Base-by-base conservation (phyloP, 2,888 invertebrate species). In the Lasioglossum marginatum region DNA sequence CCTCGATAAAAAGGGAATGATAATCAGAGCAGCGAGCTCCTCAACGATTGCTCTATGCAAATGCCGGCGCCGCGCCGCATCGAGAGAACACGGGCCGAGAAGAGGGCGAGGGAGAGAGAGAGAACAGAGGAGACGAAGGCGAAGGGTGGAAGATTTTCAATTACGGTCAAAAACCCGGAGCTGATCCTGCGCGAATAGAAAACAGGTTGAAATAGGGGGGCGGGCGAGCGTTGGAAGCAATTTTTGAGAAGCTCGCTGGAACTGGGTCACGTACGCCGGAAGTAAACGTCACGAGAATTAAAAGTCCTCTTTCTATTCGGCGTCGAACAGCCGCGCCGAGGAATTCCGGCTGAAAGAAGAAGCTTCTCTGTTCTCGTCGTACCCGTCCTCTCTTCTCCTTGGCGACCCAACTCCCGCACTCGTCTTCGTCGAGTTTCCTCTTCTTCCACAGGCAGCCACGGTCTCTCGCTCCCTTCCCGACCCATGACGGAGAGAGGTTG, bases 241-340 rank as follows among this genome's bases (percentile, higher is more conserved):
- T 90, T 90, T 90, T 91, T 90, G 68, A 81, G 75, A 40, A 74
- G 37, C 68, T 78, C 60, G 8, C 27, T 16, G 34, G 79, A 90
- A 88, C 81, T 90, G 86, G 90, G 88, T 90, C 90, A 90, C 87
- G 88, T 91, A 87, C 82, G 85, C 82, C 83, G 86, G 87, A 91
- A 91, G 86, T 87, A 80, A 88, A 87, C 86, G 90, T 88, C 83
- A 70, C 52, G 81, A 63, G 88, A 87, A 91, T 90, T 87, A 90
- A 84, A 91, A 87, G 82, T 84, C 74, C 76, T 75, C 74, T 16
- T 43, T 31, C 71, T 70, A 12, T 52, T 74, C 34, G 52, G 16
- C 83, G 80, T 80, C 66, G 77, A 76, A 78, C 31, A 66, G 19
- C 14, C 63, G 63, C 48, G 85, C 40, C 79, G 81, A 74, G 76